These are phyloP conservation scores for Desoria tigrina DNA, from an alignment of 2,888 invertebrate genomes.

Conservation along the genomic window DNA sequence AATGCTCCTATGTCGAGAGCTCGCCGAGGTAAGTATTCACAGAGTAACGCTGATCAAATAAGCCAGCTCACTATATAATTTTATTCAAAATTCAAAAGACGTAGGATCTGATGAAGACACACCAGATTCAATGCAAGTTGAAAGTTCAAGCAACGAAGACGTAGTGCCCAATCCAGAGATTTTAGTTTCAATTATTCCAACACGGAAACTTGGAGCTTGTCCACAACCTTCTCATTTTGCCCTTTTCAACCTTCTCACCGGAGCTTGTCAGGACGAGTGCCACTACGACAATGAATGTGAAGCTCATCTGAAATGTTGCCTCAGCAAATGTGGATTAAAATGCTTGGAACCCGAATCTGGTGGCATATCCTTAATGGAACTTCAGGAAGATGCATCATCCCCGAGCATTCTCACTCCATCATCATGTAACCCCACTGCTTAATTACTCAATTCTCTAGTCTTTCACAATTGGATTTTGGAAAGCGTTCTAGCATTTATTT, in stretches of 20 bases:
- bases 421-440: no score
- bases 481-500: no score
- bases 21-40: constrained; percentile 20
- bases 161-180: constrained; percentile 34
- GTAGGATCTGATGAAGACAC: no score
- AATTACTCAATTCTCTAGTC: background rate
- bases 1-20: constrained; percentile 19
- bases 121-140: constrained; percentile 28
- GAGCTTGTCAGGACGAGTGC: constrained; percentile 52
- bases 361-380: constrained; percentile 8
- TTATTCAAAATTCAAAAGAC: no score
- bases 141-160: constrained; percentile 21
- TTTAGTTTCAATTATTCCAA: constrained; percentile 48
- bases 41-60: background rate
- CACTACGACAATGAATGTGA: constrained; percentile 53
- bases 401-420: background rate
- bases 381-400: background rate
- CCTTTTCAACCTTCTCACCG: constrained; percentile 50
- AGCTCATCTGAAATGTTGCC: constrained; percentile 52
- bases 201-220: constrained; percentile 51
- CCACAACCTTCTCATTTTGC: constrained; percentile 50
- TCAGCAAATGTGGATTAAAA: constrained; percentile 52
- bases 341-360: constrained; percentile 44
- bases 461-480: no score
- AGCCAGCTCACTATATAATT: no score